Conservation (phyloP, 92 coral and sea anemone species). For the Heteractis magnifica region DNA sequence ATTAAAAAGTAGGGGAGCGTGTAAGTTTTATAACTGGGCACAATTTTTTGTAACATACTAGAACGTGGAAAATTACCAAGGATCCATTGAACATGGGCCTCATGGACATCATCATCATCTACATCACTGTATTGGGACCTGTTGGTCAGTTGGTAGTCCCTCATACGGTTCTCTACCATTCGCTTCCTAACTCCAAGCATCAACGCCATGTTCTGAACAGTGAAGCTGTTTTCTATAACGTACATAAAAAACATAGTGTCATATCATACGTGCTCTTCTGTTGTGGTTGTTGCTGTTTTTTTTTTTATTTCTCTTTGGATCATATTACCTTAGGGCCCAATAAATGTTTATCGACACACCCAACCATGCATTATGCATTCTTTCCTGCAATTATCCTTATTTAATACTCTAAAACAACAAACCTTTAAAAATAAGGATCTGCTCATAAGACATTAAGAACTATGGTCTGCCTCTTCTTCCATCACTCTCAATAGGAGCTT, state of each 20-base stretch:
- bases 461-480: no score
- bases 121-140: slow-evolving; percentile 33
- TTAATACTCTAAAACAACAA: no score
- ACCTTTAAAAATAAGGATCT: no score
- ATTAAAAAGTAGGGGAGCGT: no score
- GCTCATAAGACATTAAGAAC: no score
- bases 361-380: neutral
- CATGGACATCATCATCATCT: slow-evolving; percentile 37
- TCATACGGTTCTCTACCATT: slow-evolving; percentile 43
- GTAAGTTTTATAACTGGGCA: no score
- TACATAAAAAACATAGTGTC: neutral
- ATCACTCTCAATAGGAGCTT: no score
- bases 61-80: slow-evolving; percentile 35
- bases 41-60: no score
- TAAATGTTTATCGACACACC: neutral
- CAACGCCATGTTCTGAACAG: slow-evolving; percentile 46
- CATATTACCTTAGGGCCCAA: neutral
- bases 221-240: slow-evolving; percentile 45
- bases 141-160: slow-evolving; percentile 45
- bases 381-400: neutral
- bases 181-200: slow-evolving; percentile 64
- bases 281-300: neutral
- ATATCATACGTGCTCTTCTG: neutral
- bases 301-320: neutral
- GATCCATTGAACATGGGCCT: slow-evolving; percentile 38